Conservation (phyloP, 2,113 vertebrate genomes). For the Ochotona princeps region DNA sequence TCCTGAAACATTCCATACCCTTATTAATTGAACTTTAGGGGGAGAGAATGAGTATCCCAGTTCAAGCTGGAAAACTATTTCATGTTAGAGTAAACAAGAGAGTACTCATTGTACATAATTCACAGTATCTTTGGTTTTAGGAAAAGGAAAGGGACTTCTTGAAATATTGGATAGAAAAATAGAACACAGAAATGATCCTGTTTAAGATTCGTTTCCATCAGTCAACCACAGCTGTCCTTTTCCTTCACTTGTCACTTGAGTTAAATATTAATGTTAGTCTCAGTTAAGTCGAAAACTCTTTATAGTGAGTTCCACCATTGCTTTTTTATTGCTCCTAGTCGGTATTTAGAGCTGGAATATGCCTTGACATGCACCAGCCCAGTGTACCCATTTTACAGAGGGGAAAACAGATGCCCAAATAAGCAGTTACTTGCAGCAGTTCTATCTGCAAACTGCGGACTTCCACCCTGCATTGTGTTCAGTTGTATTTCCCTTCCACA, state of each 20-base stretch:
- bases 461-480: not conserved
- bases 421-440: not conserved
- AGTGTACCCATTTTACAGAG: not conserved
- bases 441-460: not conserved
- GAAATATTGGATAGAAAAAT: conserved; percentile 39
- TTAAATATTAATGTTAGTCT: conserved; percentile 45
- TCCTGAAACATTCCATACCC: conserved; percentile 41
- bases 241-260: not conserved
- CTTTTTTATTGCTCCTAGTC: conserved; percentile 13
- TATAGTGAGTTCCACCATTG: not conserved
- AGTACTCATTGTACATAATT: conserved; percentile 1
- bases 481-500: too few relatives aligned
- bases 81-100: conserved; percentile 44
- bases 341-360: not conserved
- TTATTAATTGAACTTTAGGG: conserved; percentile 55
- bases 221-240: not conserved
- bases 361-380: not conserved
- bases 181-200: not conserved
- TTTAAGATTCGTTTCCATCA: conserved; percentile 26
- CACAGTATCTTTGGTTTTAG: not conserved
- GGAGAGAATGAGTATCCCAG: not conserved
- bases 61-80: conserved; percentile 25
- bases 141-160: not conserved
- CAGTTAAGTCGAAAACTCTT: conserved; percentile 56
- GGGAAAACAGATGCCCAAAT: not conserved